Evolutionary conservation across 2,113 vertebrate genomes (phyloP), one percentile per base, ranked within the genome.

Genomic region (Gorsachius goisagi): DNA sequence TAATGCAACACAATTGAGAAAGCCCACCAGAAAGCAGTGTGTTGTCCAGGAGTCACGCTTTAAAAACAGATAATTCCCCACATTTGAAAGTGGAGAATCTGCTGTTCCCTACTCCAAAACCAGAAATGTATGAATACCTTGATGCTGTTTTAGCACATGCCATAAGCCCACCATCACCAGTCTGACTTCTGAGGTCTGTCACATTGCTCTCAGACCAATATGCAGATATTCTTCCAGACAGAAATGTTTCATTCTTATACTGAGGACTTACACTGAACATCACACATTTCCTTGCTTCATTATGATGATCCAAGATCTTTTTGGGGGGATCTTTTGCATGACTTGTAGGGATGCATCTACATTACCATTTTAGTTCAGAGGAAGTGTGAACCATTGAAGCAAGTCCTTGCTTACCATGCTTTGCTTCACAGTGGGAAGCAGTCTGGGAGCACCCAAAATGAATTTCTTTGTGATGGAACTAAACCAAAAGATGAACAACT

Each of bases 241-340:
- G 11, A 97, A 97, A 39, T 97, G 96, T 20, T 98, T 95, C 24
- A 97, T 83, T 0, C 97, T 98, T 91, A 98, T 79, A 35, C 96
- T 98, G 41, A 53, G 98, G 97, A 93, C 96, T 98, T 83, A 98
- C 88, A 79, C 90, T 98, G 88, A 98, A 98, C 64, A 98, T 98
- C 83, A 98, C 69, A 98, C 33, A 98, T 99, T 98, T 35, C 98
- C 98, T 81, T 99, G 99, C 98, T 99, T 98, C 32, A 88, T 98
- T 85, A 98, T 98, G 56, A 98, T 98, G 72, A 98, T 98, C 26
- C 96, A 91, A 32, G 98, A 98, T 35, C 85, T 90, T 85, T 98
- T 98, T 15, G 7, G 1, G 97, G 98, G 47, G 1, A 35, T 55
- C 19, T 59, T 82, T 50, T 68, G 5, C 49, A 55, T n/a, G 15